A percentile compares a stretch with the other conserved stretches of the same genome.
These are phyloP conservation scores for Neotragus pygmaeus DNA, from an alignment of 2,113 vertebrate genomes.

Conservation along the genomic window DNA sequence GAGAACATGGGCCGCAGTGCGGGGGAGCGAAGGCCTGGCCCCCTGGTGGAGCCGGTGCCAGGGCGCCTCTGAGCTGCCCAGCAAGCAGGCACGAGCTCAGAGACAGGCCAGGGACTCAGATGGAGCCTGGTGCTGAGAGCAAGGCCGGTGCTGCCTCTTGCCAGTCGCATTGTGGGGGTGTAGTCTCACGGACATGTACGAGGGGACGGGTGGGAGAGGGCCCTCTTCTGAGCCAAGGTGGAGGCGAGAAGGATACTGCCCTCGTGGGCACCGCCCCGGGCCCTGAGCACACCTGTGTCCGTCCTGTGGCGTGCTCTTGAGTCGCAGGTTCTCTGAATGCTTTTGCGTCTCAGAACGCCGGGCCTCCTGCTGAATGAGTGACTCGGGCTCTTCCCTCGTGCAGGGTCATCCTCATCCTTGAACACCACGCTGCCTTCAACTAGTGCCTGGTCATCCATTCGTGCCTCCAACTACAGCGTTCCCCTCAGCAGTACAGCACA, in stretches of 20 bases:
- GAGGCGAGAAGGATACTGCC: neutral
- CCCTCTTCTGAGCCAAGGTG: neutral
- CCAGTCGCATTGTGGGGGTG: rapidly evolving
- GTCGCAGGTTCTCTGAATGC: rapidly evolving
- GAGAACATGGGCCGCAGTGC: neutral
- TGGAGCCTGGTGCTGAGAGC: neutral
- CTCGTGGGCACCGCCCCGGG: rapidly evolving
- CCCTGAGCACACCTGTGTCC: rapidly evolving
- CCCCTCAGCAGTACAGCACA: conserved; percentile 99
- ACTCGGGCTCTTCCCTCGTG: neutral
- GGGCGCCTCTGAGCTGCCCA: neutral
- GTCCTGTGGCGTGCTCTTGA: neutral
- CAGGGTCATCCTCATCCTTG: conserved; percentile 99
- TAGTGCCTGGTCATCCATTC: conserved; percentile 99
- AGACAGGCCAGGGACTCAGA: neutral
- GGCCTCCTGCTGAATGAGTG: neutral
- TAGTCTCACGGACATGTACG: rapidly evolving
- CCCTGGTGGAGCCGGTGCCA: rapidly evolving
- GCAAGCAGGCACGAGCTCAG: neutral
- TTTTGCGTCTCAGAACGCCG: rapidly evolving
- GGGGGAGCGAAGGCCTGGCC: neutral
- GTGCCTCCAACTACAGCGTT: conserved; percentile 99
- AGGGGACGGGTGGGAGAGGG: neutral
- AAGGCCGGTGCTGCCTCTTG: neutral
- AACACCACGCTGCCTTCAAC: conserved; percentile 99